Percentiles rank a stretch among this genome's conserved stretches.
Evolutionary conservation across 2,797 vertebrate species (phyloP).

Genomic region (Neosilurus mollespiculum): DNA sequence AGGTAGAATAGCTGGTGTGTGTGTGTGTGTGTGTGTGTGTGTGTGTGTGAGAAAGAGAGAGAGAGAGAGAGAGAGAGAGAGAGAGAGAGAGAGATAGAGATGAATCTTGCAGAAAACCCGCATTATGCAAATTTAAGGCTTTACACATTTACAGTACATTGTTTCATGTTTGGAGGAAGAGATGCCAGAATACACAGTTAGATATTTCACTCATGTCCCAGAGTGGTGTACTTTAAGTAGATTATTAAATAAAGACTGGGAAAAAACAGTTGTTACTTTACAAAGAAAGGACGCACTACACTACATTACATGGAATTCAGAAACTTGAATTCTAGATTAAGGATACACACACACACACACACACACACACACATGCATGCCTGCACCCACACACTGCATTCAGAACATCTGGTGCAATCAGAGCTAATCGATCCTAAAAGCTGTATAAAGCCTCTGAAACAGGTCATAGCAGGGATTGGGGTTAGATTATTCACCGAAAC

Average conservation of each 20-base stretch:
- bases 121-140: constrained; percentile 15
- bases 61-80: neutral
- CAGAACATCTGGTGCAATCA: constrained; percentile 55
- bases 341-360: constrained; percentile 19
- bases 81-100: neutral
- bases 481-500: neutral
- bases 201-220: constrained; percentile 10
- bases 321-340: constrained; percentile 65
- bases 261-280: constrained; percentile 39
- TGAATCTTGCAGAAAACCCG: neutral
- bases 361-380: constrained; percentile 19
- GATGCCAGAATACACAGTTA: neutral
- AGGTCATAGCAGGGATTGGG: constrained; percentile 31
- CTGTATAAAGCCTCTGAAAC: constrained; percentile 58
- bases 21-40: constrained; percentile 2
- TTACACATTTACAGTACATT: neutral
- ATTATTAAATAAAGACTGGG: constrained; percentile 45
- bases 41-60: neutral
- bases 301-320: constrained; percentile 70
- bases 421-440: constrained; percentile 67
- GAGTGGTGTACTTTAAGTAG: constrained; percentile 32
- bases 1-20: neutral
- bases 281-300: constrained; percentile 68
- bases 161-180: neutral
- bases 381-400: neutral